Conservation (phyloP, 92 coral and sea anemone species). For the Palythoa heliodiscus region DNA sequence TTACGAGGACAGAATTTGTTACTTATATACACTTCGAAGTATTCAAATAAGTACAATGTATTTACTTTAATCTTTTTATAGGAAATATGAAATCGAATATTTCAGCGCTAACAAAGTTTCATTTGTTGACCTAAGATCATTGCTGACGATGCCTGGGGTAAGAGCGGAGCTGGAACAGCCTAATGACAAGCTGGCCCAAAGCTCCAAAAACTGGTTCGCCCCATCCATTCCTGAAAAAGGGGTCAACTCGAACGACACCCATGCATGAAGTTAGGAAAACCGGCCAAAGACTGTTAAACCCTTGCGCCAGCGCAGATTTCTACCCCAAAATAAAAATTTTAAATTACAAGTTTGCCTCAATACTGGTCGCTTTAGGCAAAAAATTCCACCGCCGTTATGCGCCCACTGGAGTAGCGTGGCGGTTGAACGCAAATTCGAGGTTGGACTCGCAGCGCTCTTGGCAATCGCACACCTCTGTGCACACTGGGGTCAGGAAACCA, state of each 20-base stretch:
- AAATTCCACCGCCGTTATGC: constrained; percentile 10
- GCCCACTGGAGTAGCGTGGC: constrained; percentile 67
- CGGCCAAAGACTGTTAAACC: not conserved
- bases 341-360: not conserved
- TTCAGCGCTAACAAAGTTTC: too few species aligned
- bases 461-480: constrained; percentile 84
- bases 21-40: too few species aligned
- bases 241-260: constrained; percentile 19
- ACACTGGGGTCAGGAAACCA: constrained; percentile 82
- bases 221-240: not conserved
- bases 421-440: constrained; percentile 69
- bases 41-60: too few species aligned
- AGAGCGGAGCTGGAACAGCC: constrained; percentile 14
- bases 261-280: not conserved
- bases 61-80: too few species aligned
- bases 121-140: not conserved
- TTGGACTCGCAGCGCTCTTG: constrained; percentile 86
- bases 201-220: constrained; percentile 25
- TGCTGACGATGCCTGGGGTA: not conserved
- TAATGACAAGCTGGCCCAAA: not conserved
- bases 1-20: too few species aligned
- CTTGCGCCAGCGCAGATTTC: constrained; percentile 16
- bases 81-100: too few species aligned
- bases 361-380: not conserved
- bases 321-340: not conserved